phyloP scores from a whole-genome alignment of 1,140 invertebrate genomes.

The Drosophila takahashii region DNA sequence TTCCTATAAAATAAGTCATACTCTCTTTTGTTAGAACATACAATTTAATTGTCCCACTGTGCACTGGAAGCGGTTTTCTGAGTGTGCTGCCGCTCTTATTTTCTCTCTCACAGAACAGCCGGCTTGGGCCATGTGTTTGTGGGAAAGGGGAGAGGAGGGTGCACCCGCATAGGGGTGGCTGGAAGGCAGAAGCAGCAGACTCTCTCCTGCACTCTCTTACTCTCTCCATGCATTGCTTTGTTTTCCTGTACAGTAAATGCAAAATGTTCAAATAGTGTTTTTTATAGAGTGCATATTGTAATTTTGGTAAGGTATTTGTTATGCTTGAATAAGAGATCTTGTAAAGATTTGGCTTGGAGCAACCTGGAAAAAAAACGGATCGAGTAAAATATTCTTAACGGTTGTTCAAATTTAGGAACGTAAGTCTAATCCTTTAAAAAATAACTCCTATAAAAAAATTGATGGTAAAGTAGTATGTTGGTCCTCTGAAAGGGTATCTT shows the following conservation, averaged over 20 bases:
- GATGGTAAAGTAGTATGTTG: background rate
- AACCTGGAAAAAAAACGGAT: background rate
- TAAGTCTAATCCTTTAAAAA: no score
- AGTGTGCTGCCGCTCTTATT: conserved; percentile 9
- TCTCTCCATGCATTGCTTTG: conserved; percentile 32
- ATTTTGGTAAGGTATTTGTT: background rate
- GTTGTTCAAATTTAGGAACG: no score
- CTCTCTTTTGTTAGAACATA: background rate
- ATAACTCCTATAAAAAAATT: no score
- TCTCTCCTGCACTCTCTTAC: conserved; percentile 24
- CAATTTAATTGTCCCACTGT: background rate
- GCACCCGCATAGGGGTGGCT: conserved; percentile 40
- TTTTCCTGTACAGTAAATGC: conserved; percentile 77
- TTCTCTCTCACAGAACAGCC: conserved; percentile 4
- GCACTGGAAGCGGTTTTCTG: conserved; percentile 10
- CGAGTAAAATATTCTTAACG: background rate
- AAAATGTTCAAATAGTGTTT: conserved; percentile 55
- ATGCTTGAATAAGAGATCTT: background rate
- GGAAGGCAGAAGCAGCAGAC: conserved; percentile 21
- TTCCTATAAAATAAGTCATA: no score
- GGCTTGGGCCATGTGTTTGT: background rate
- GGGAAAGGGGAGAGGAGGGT: background rate
- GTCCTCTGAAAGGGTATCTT: background rate
- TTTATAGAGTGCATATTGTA: conserved; percentile 9
- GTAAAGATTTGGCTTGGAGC: background rate